Conservation (phyloP, 30 jellyfish, hydroid and myxozoan species). For the Morbakka virulenta region DNA sequence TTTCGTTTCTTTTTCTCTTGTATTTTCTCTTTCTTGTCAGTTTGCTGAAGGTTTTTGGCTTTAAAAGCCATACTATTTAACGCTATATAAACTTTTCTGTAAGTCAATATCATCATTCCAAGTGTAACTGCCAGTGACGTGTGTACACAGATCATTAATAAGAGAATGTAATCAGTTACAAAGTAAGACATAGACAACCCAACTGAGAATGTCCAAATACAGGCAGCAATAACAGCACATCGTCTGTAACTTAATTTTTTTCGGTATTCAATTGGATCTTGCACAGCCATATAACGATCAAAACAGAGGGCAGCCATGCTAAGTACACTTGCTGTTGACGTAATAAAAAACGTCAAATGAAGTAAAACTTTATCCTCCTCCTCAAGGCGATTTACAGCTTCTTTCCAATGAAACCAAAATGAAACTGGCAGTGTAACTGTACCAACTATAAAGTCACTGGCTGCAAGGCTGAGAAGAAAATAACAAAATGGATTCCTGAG, state of each 20-base stretch:
- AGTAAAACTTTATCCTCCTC: conserved; percentile 11
- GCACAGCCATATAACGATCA: conserved; percentile 72
- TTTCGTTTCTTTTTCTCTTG: not conserved
- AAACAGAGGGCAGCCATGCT: conserved; percentile 78
- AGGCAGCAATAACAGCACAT: conserved; percentile 33
- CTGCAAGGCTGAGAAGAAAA: conserved; percentile 67
- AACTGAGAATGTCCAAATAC: conserved; percentile 44
- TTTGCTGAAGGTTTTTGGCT: not conserved
- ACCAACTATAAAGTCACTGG: conserved; percentile 77
- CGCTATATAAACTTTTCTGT: conserved; percentile 28
- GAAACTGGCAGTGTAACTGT: conserved; percentile 66
- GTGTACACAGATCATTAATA: conserved; percentile 35
- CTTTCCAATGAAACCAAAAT: conserved; percentile 60
- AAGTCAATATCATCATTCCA: conserved; percentile 35
- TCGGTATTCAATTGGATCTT: conserved; percentile 39
- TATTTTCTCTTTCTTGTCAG: not conserved
- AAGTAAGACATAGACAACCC: conserved; percentile 46
- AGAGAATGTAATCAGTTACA: conserved; percentile 33
- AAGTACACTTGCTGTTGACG: conserved; percentile 72
- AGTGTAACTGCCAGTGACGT: conserved; percentile 18
- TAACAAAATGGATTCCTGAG: conserved; percentile 76
- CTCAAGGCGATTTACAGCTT: conserved; percentile 46
- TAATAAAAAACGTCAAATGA: conserved; percentile 53
- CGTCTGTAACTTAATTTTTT: conserved; percentile 32
- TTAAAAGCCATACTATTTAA: not conserved